These are phyloP conservation scores for Eutolmus rufibarbis DNA, from an alignment of 2,888 invertebrate species.

Conservation along the genomic window DNA sequence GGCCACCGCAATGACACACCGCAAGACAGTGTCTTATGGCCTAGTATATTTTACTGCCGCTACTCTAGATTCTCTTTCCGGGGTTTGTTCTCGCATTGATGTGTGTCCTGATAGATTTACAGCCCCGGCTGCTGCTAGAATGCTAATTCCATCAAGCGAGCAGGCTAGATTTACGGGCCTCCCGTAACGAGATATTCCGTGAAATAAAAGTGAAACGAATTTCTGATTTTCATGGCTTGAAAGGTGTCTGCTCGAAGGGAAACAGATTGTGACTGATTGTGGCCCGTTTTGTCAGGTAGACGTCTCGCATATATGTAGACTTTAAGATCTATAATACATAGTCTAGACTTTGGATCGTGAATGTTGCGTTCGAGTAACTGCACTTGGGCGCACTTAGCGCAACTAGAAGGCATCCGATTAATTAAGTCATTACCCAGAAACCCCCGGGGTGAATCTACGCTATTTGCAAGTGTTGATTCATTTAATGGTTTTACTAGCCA, in stretches of 20 bases:
- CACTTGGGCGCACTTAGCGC: background rate
- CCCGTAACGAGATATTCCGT: background rate
- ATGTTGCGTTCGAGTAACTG: background rate
- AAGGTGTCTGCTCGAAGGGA: background rate
- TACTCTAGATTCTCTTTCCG: background rate
- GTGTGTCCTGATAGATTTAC: conserved; percentile 9
- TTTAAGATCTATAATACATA: background rate
- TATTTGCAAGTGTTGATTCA: background rate
- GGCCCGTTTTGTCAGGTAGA: background rate
- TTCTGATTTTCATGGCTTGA: background rate
- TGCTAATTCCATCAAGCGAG: background rate
- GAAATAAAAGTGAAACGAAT: background rate
- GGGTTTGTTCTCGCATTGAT: conserved; percentile 5
- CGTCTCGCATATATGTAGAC: background rate
- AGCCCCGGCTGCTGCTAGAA: background rate
- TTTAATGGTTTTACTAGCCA: background rate
- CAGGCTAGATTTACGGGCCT: background rate
- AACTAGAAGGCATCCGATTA: background rate
- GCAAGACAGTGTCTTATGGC: background rate
- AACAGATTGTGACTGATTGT: background rate
- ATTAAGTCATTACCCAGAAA: background rate
- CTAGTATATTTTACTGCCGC: background rate
- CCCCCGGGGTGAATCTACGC: background rate
- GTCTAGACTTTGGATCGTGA: background rate
- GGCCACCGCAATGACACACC: background rate